Evolutionary conservation across 2,888 invertebrate species (phyloP).

Genomic region (Clostera curtula): DNA sequence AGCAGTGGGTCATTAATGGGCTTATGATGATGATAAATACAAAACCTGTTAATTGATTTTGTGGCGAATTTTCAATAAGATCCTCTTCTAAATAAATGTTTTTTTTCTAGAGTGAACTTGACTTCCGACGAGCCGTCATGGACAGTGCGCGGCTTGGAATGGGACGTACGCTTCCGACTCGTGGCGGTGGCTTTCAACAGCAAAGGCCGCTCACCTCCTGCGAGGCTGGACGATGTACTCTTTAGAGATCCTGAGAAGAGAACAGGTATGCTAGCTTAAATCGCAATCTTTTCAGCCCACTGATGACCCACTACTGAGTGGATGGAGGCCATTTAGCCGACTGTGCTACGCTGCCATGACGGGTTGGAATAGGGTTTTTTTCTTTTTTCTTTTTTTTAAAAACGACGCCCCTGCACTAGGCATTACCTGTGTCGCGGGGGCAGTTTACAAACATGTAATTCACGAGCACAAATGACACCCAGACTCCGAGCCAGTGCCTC

Average conservation of each 20-base stretch:
- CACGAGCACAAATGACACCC: too few relatives aligned
- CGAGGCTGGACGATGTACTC: conserved; percentile 83
- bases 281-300: background rate
- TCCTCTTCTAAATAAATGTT: background rate
- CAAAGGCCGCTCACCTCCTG: conserved; percentile 85
- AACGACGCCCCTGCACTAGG: too few relatives aligned
- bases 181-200: conserved; percentile 86
- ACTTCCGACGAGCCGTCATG: conserved; percentile 81
- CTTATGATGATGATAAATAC: too few relatives aligned
- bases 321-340: too few relatives aligned
- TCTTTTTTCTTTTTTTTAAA: too few relatives aligned
- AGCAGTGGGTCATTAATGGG: too few relatives aligned
- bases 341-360: too few relatives aligned
- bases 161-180: conserved; percentile 85
- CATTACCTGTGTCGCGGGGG: too few relatives aligned
- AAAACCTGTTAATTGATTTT: too few relatives aligned
- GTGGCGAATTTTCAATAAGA: background rate
- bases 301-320: background rate
- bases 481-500: too few relatives aligned
- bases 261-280: conserved; percentile 68
- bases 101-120: conserved; percentile 73
- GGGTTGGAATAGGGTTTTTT: too few relatives aligned
- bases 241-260: conserved; percentile 87
- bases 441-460: too few relatives aligned
- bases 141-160: conserved; percentile 85